Base-by-base conservation (phyloP, 2,797 vertebrate species). In the Chelidonichthys spinosus region DNA sequence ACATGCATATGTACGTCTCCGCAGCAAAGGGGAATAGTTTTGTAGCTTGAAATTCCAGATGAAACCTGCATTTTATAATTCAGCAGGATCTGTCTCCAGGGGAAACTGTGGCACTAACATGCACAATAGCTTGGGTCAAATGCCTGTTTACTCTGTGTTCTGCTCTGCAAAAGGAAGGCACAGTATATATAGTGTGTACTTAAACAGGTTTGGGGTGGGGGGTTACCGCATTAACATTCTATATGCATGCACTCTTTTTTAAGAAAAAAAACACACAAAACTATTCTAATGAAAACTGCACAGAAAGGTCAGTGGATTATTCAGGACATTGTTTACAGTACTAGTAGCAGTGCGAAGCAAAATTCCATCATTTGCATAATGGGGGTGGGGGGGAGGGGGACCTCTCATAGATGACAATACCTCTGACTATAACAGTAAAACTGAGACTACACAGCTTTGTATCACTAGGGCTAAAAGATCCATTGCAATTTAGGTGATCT, bases 1-100 rank as follows among this genome's bases (percentile, higher is more conserved):
- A 64, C 54, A 68, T 67, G 67, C 72, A 55, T 67, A 59, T 40
- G 35, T 66, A 37, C 10, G 5, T 17, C 44, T 59, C 43, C 64
- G 44, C 25, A 50, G 46, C 39, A 40, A 36, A 18, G 37, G 15
- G 49, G 40, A 58, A 52, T 11, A 18, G 52, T 35, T 66, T 54
- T 58, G 11, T 5, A 8, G 56, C 17, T 63, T 58, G 46, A 15
- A 47, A 60, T 56, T 60, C 42, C 59, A 54, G 54, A 52, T 60
- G 43, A 66, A 69, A 37, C 32, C 9, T 32, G 6, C 4, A 2
- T n/a, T 65, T 68, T 60, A 36, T 63, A 52, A 60, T 36, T 42
- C 68, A 72, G 60, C 7, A 47, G 13, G 54, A 69, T 59, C 36
- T 42, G 63, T 37, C 17, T 63, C 9, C 39, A 18, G 43, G 65